Evolutionary conservation across 2,888 invertebrate species (phyloP), one percentile per base, ranked within the genome.

Genomic region (Himalopsyche anomala): DNA sequence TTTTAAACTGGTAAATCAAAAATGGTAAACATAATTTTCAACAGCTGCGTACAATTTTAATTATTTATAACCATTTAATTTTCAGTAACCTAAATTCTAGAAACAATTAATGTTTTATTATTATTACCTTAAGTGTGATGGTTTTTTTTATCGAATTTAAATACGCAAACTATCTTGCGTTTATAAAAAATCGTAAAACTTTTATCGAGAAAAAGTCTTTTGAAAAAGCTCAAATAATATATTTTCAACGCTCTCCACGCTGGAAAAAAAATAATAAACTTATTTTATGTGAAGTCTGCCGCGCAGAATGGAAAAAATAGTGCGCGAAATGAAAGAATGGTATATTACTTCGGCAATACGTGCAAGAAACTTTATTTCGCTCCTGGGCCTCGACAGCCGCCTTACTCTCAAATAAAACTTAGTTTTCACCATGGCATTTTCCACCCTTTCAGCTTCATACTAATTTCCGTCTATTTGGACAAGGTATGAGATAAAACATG

Each of bases 381-480:
- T 74, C 82, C 42, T 80, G 79, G 62, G 62, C 80, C 42, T 54
- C 40, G n/a, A 81, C 83, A 40, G 40, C 69, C 19, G 84, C 42
- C 36, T 54, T 62, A 74, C 62, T 84, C 51, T 84, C 55, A 51
- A 54, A 84, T 56, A 54, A 87, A 87, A 87, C 87, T 87, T 86
- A 86, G 87, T 87, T 87, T 85, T 54, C 38, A 55, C 45, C 80
- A 84, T 55, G 86, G 69, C 86, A n/a, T 82, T 55, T 82, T 82
- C 56, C 51, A 55, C 56, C 54, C 54, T 51, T 45, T 81, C 81
- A 9, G 51, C 55, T 86, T 84, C 69, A 80, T 38, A 82, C 86
- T 87, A 87, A 87, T 87, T 87, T 87, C 74, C 84, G 80, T 84
- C 84, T 84, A 87, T 87, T 82, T 82, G 83, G 81, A 81, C 86